Base-by-base conservation (phyloP, 2,888 invertebrate species). In the Emmelina monodactyla region DNA sequence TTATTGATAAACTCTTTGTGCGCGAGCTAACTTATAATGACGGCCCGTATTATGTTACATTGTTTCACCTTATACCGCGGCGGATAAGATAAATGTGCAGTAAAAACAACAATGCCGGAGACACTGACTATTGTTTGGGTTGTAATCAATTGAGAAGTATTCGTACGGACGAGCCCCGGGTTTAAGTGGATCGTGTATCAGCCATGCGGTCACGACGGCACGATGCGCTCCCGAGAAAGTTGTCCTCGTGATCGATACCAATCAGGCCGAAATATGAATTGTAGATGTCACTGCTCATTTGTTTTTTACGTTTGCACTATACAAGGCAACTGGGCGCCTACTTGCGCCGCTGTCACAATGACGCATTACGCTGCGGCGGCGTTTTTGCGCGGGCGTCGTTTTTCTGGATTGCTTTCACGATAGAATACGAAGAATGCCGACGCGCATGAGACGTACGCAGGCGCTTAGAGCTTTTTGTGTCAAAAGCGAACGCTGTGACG, bases 201-300 rank as follows among this genome's bases (percentile, higher is more conserved):
- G 19, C 5, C 19, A 19, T 6, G 19, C 11, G 25, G n/a, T 11
- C 25, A 25, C n/a, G n/a, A n/a, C n/a, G n/a, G n/a, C n/a, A 25
- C 25, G 11, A n/a, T 25, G 25, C 25, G 25, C 9, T 11, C 25
- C n/a, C 25, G 25, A 25, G 25, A 25, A 25, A 25, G 25, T 25
- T 25, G 25, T 25, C 25, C 25, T 10, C n/a, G n/a, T 25, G 25
- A 25, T 4, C 25, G 25, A 25, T 25, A 11, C 25, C n/a, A 25
- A 25, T 25, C 25, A 25, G 25, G 25, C 25, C 25, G 25, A 25
- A 25, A 25, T 10, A 25, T 25, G 25, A 25, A 25, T 25, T 25
- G 25, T 25, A 25, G 25, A 25, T 25, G 11, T 25, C 25, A 7
- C 25, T 5, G 11, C 25, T 25, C n/a, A 25, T 25, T 25, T 25